A percentile compares a stretch with the other conserved stretches of the same genome.
phyloP scores from a whole-genome alignment of 2,797 vertebrate species.

The Danionella dracula region DNA sequence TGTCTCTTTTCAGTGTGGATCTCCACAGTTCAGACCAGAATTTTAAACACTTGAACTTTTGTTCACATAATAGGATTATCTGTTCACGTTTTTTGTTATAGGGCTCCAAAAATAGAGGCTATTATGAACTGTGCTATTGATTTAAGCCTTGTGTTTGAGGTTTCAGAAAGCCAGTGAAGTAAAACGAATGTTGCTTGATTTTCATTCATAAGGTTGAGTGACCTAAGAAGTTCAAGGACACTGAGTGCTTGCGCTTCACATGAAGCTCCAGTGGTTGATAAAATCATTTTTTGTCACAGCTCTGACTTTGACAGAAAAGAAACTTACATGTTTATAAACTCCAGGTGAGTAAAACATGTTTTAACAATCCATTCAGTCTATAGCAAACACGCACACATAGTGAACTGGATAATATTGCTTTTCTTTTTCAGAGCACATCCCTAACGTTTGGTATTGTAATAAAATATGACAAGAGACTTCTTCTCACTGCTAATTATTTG shows the following conservation, averaged over 20 bases:
- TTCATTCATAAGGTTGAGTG: constrained; percentile 20
- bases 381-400: neutral
- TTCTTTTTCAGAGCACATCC: too few relatives aligned
- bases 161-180: constrained; percentile 15
- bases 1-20: neutral
- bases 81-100: neutral
- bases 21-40: neutral
- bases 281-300: constrained; percentile 17
- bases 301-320: constrained; percentile 34
- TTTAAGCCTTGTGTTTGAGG: constrained; percentile 29
- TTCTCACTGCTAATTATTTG: constrained; percentile 62
- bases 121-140: constrained; percentile 12
- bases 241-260: constrained; percentile 8
- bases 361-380: too few relatives aligned
- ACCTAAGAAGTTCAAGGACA: constrained; percentile 17
- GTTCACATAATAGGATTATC: constrained; percentile 20
- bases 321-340: constrained; percentile 24
- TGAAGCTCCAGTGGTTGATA: too few relatives aligned
- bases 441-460: too few relatives aligned
- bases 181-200: constrained; percentile 15
- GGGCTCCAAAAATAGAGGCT: neutral
- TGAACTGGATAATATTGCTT: too few relatives aligned
- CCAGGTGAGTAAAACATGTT: too few relatives aligned
- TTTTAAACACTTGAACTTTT: too few relatives aligned
- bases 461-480: constrained; percentile 67